Percentiles rank a stretch among this genome's conserved stretches.
phyloP scores from a whole-genome alignment of 2,797 vertebrate genomes.

The Chelonia mydas region DNA sequence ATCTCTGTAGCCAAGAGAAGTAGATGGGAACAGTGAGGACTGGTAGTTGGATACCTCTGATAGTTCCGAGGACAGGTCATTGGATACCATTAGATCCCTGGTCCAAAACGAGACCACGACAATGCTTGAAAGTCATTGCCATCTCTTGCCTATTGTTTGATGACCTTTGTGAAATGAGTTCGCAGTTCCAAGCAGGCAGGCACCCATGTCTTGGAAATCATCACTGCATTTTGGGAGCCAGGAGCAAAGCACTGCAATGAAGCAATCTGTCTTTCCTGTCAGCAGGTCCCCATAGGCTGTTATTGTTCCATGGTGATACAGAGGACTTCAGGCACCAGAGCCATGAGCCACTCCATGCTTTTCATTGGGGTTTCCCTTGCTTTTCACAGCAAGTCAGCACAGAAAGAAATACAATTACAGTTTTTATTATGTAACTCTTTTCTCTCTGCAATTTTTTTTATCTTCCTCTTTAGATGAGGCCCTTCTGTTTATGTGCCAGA shows the following conservation, averaged over 20 bases:
- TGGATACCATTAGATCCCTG: neutral
- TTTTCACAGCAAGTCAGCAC: neutral
- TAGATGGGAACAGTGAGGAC: neutral
- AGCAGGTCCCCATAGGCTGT: too few species aligned
- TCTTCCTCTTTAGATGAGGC: neutral
- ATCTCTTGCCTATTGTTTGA: neutral
- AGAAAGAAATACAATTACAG: neutral
- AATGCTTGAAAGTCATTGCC: neutral
- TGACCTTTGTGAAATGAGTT: neutral
- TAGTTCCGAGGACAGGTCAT: neutral
- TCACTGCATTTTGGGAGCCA: neutral
- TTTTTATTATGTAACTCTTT: neutral
- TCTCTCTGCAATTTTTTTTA: neutral
- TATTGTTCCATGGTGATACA: neutral
- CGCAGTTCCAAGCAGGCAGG: neutral
- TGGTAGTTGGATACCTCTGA: neutral
- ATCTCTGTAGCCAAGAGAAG: neutral
- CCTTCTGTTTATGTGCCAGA: too few species aligned
- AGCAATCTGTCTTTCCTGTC: neutral
- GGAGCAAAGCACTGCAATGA: neutral
- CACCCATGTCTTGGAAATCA: too few species aligned
- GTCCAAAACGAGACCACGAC: neutral
- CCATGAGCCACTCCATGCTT: neutral
- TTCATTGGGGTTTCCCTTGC: neutral
- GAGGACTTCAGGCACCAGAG: neutral